A percentile compares a stretch with the other conserved stretches of the same genome.
phyloP scores from a whole-genome alignment of 1,140 invertebrate species.

The Solenopsis fugax region DNA sequence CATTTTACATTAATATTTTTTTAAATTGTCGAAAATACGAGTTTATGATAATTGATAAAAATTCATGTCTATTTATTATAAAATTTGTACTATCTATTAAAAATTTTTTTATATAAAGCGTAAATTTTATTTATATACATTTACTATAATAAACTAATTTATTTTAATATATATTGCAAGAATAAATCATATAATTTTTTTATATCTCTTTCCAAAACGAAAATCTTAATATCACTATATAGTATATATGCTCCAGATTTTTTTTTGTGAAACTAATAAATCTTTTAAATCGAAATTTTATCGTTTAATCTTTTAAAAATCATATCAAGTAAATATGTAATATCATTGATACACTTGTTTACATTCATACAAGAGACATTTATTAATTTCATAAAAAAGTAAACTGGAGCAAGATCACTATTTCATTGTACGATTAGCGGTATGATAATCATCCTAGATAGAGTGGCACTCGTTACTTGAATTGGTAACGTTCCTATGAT shows the following conservation, averaged over 20 bases:
- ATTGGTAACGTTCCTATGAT: conserved; percentile 27
- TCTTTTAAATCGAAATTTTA: no score
- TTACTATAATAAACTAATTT: neutral
- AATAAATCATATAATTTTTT: neutral
- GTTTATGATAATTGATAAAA: neutral
- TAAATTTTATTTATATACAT: neutral
- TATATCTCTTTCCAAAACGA: neutral
- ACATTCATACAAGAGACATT: no score
- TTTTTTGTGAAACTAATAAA: no score
- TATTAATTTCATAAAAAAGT: neutral
- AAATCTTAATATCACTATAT: no score
- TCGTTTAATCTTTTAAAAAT: neutral
- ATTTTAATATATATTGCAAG: neutral
- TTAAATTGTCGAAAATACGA: neutral
- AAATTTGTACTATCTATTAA: neutral
- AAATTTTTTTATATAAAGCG: neutral
- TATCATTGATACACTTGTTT: no score
- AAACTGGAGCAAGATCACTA: neutral
- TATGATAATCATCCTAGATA: conserved; percentile 7
- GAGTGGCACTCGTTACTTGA: neutral
- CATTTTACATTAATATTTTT: neutral
- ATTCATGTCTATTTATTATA: neutral
- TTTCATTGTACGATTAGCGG: neutral
- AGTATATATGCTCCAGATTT: no score
- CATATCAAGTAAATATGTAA: neutral